Evolutionary conservation across 2,113 vertebrate genomes (phyloP).

Genomic region (Sprattus sprattus): DNA sequence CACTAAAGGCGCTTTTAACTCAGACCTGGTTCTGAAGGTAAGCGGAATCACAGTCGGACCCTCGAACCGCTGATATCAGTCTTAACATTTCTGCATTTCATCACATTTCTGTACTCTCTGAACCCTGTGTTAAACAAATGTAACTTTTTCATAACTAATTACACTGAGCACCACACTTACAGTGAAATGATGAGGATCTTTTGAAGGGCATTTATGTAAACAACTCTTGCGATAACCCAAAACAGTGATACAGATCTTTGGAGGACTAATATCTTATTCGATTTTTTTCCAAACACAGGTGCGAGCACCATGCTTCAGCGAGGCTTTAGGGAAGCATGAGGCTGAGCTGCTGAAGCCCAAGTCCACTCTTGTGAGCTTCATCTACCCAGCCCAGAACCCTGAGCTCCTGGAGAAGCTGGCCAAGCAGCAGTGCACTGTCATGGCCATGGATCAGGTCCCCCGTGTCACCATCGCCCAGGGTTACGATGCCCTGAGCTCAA

Average conservation of each 20-base stretch:
- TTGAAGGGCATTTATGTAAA: neutral
- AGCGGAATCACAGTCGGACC: neutral
- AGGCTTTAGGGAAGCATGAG: constrained; percentile 55
- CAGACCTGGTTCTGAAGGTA: constrained; percentile 73
- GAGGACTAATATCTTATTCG: neutral
- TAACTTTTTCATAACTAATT: neutral
- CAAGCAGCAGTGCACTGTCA: constrained; percentile 65
- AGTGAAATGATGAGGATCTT: neutral
- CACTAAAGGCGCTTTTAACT: constrained; percentile 60
- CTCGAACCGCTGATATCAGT: neutral
- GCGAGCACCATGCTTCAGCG: constrained; percentile 63
- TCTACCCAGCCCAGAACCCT: constrained; percentile 75
- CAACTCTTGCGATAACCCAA: neutral
- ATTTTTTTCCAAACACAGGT: constrained; percentile 50
- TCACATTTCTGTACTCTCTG: neutral
- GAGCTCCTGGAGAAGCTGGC: constrained; percentile 69
- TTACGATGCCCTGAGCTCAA: constrained; percentile 73
- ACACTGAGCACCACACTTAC: neutral
- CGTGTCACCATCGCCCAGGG: constrained; percentile 80
- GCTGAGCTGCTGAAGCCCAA: constrained; percentile 66
- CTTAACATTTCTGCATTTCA: too few relatives aligned
- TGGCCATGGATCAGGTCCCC: constrained; percentile 78
- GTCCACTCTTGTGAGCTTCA: constrained; percentile 70
- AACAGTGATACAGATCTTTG: neutral
- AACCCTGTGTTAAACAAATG: neutral